A percentile compares a stretch with the other conserved stretches of the same genome.
Evolutionary conservation across 2,113 vertebrate species (phyloP).

Genomic region (Pandion haliaetus): DNA sequence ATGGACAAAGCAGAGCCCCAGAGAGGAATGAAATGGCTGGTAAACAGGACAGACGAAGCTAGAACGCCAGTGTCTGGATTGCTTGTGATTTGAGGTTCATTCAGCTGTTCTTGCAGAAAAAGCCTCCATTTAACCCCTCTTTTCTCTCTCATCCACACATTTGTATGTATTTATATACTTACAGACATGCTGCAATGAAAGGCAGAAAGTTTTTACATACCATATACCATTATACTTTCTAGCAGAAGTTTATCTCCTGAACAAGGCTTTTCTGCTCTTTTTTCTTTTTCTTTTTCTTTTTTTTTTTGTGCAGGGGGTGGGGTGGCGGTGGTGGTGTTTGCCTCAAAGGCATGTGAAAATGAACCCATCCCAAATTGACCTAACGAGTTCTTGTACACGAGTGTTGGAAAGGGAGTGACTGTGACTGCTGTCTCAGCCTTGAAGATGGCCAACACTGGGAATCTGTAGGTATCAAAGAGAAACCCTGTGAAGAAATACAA

Average conservation of each 20-base stretch:
- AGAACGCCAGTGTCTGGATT: neutral
- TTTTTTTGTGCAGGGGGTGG: too few species aligned
- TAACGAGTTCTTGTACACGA: rapidly evolving
- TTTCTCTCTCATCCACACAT: neutral
- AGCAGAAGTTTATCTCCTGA: neutral
- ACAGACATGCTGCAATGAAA: neutral
- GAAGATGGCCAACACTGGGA: neutral
- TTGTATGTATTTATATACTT: neutral
- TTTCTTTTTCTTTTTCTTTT: too few species aligned
- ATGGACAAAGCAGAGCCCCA: neutral
- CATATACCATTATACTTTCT: neutral
- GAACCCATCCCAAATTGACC: neutral
- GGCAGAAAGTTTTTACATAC: neutral
- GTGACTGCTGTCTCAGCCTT: neutral
- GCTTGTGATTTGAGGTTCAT: rapidly evolving
- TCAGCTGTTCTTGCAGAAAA: neutral
- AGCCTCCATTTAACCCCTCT: neutral
- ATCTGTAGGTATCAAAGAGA: neutral
- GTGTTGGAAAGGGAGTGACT: neutral
- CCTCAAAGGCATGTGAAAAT: neutral
- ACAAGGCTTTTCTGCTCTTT: neutral
- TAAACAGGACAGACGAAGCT: neutral
- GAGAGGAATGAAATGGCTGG: neutral
- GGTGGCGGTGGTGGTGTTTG: neutral
- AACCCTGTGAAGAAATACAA: neutral